phyloP scores from a whole-genome alignment of 2,113 vertebrate species.

The Kryptolebias marmoratus region DNA sequence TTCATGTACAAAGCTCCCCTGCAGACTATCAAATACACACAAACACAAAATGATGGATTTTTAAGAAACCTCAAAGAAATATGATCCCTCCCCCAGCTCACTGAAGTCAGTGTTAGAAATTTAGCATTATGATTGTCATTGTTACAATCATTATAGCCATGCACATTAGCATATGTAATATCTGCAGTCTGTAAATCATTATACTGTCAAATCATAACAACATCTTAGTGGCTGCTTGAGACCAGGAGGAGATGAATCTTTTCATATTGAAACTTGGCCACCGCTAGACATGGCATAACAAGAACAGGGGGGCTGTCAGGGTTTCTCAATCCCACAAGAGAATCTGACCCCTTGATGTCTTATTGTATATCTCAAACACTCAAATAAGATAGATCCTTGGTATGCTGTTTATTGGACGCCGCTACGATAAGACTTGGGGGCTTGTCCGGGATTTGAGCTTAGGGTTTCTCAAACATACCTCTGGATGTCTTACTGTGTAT shows the following conservation, averaged over 20 bases:
- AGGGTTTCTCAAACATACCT: neutral
- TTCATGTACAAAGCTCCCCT: conserved; percentile 30
- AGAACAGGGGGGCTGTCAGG: no score
- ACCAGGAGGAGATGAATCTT: no score
- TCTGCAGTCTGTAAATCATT: neutral
- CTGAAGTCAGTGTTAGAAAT: conserved; percentile 6
- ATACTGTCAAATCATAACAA: neutral
- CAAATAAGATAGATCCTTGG: neutral
- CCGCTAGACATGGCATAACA: no score
- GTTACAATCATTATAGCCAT: neutral
- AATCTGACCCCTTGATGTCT: no score
- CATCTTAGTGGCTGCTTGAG: neutral
- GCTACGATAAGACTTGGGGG: neutral
- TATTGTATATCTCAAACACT: neutral
- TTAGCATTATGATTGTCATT: neutral
- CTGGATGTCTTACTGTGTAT: neutral
- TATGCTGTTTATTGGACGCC: no score
- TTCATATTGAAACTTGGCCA: neutral
- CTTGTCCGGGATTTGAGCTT: neutral
- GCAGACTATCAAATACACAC: conserved; percentile 24
- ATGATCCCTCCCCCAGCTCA: conserved; percentile 1
- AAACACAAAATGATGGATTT: neutral
- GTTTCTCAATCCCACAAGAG: no score
- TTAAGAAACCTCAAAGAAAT: conserved; percentile 25
- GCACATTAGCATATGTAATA: neutral